These are phyloP conservation scores for Tapera naevia DNA, from an alignment of 2,797 vertebrate species.

Conservation along the genomic window DNA sequence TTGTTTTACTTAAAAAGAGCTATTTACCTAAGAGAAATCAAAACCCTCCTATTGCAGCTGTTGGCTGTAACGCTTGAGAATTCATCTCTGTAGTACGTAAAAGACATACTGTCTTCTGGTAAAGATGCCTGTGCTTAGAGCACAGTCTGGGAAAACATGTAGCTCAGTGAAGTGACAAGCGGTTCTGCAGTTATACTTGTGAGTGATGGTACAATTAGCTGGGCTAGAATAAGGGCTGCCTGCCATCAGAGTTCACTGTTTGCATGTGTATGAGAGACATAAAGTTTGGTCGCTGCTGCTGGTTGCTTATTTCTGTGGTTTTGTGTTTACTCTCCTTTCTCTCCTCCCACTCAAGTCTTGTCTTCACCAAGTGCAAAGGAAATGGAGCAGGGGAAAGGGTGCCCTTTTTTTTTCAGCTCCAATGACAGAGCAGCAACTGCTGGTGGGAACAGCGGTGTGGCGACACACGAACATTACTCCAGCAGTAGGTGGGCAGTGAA, in stretches of 20 bases:
- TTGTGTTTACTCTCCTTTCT: conserved; percentile 1
- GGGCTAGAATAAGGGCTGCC: background rate
- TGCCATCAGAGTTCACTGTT: background rate
- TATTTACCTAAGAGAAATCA: conserved; percentile 12
- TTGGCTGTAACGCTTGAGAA: background rate
- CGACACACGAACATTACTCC: background rate
- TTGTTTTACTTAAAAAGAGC: conserved; percentile 21
- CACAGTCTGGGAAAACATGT: background rate
- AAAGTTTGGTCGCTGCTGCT: background rate
- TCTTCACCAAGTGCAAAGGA: background rate
- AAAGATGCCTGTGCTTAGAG: background rate
- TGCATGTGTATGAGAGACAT: background rate
- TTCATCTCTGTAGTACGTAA: background rate
- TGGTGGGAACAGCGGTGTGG: background rate
- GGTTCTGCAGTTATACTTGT: background rate
- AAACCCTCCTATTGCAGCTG: background rate
- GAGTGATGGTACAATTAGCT: background rate
- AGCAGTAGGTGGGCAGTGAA: background rate
- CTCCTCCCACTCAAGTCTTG: background rate
- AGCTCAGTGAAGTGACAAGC: background rate
- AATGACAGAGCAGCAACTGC: background rate
- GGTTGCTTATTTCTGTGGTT: background rate
- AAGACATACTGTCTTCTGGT: background rate
- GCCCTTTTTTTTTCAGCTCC: background rate
- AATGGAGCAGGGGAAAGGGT: background rate